phyloP scores from a whole-genome alignment of 2,888 invertebrate species.

The Stratiomys singularior region DNA sequence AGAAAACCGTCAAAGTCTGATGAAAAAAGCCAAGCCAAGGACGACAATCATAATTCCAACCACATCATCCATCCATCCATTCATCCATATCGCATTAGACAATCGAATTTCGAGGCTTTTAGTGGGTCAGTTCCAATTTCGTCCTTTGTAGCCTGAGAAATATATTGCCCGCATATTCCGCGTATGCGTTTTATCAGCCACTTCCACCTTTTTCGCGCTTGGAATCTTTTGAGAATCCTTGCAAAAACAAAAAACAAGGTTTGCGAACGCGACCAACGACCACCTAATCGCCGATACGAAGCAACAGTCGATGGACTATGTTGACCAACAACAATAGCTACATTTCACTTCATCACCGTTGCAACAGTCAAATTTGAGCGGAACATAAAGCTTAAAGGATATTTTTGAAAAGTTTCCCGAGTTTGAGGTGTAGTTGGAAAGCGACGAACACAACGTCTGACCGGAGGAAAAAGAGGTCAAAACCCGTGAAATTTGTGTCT shows the following conservation, averaged over 20 bases:
- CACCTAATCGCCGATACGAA: background rate
- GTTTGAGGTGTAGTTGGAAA: too few relatives aligned
- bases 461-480: too few relatives aligned
- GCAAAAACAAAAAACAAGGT: too few relatives aligned
- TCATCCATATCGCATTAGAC: background rate
- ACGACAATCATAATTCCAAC: slow-evolving; percentile 18
- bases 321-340: too few relatives aligned
- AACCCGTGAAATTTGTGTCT: too few relatives aligned
- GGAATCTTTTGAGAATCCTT: too few relatives aligned
- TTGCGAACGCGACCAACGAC: background rate
- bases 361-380: too few relatives aligned
- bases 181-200: background rate
- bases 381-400: too few relatives aligned
- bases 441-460: too few relatives aligned
- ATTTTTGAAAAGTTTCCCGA: too few relatives aligned
- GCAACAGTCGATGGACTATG: slow-evolving; percentile 43
- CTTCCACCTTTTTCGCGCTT: background rate
- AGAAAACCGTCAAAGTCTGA: background rate
- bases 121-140: background rate
- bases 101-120: background rate
- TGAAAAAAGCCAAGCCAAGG: background rate
- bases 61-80: background rate
- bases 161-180: background rate
- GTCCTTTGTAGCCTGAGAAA: too few relatives aligned
- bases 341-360: too few relatives aligned